phyloP scores from a whole-genome alignment of 2,113 vertebrate genomes.

The Colossoma macropomum region DNA sequence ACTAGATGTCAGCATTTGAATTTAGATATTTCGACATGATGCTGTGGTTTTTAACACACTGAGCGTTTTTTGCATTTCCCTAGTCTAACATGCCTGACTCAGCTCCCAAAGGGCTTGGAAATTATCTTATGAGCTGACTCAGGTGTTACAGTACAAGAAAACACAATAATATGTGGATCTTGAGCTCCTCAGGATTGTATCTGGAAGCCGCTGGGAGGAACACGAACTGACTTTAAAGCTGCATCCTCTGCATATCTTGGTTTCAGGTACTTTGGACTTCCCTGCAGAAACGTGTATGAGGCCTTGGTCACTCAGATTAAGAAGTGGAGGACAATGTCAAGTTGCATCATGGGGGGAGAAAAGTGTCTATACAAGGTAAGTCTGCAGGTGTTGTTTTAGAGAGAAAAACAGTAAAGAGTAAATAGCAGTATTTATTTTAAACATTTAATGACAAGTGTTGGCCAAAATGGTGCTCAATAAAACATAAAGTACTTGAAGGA shows the following conservation, averaged over 20 bases:
- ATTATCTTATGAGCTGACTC: neutral
- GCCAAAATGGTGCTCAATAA: neutral
- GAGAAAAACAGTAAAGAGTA: neutral
- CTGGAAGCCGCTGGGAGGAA: neutral
- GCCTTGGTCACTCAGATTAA: slow-evolving; percentile 75
- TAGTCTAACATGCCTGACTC: neutral
- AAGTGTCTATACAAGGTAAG: slow-evolving; percentile 76
- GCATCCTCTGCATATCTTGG: neutral
- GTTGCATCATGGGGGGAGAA: slow-evolving; percentile 72
- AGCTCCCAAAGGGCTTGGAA: neutral
- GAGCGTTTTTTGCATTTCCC: neutral
- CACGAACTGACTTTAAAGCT: neutral
- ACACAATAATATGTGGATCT: neutral
- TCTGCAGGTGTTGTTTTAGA: neutral
- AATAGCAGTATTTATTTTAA: neutral
- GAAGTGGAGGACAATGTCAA: slow-evolving; percentile 67
- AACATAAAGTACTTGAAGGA: neutral
- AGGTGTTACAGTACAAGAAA: neutral
- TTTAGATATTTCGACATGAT: neutral
- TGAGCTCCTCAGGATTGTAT: neutral
- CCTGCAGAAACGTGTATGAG: slow-evolving; percentile 68
- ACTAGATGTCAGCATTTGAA: slow-evolving; percentile 53
- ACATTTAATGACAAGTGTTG: too few relatives aligned
- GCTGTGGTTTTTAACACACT: neutral
- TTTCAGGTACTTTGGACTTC: slow-evolving; percentile 74